Conservation (phyloP, 2,113 vertebrate species). For the Eonycteris spelaea region DNA sequence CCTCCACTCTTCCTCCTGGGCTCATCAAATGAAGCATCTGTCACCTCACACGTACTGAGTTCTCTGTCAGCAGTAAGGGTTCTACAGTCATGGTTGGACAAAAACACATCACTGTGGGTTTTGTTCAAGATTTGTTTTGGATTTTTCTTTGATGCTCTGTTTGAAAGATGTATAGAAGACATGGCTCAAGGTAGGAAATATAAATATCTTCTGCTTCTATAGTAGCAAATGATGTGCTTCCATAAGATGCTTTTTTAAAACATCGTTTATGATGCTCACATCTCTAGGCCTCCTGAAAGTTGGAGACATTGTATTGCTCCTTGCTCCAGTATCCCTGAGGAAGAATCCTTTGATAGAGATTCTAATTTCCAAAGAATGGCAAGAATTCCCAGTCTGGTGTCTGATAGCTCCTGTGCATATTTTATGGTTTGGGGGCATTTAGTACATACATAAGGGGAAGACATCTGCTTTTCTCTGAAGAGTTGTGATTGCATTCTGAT, state of each 20-base stretch:
- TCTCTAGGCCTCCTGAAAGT: not conserved
- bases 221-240: constrained; percentile 32
- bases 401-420: constrained; percentile 43
- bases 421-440: constrained; percentile 28
- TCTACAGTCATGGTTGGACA: constrained; percentile 77
- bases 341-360: constrained; percentile 1
- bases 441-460: constrained; percentile 24
- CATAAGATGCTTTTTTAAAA: not conserved
- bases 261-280: not conserved
- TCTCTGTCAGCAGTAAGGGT: constrained; percentile 19
- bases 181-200: not conserved
- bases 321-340: not conserved
- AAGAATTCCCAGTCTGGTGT: constrained; percentile 42
- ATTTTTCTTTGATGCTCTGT: constrained; percentile 17
- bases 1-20: constrained; percentile 68
- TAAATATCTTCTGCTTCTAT: not conserved
- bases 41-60: constrained; percentile 69
- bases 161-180: not conserved
- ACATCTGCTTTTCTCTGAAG: constrained; percentile 67
- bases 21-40: constrained; percentile 68
- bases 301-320: not conserved
- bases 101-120: constrained; percentile 83
- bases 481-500: constrained; percentile 83
- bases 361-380: not conserved
- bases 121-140: constrained; percentile 67